Conservation (phyloP, 1,140 invertebrate genomes). For the Ips typographus region DNA sequence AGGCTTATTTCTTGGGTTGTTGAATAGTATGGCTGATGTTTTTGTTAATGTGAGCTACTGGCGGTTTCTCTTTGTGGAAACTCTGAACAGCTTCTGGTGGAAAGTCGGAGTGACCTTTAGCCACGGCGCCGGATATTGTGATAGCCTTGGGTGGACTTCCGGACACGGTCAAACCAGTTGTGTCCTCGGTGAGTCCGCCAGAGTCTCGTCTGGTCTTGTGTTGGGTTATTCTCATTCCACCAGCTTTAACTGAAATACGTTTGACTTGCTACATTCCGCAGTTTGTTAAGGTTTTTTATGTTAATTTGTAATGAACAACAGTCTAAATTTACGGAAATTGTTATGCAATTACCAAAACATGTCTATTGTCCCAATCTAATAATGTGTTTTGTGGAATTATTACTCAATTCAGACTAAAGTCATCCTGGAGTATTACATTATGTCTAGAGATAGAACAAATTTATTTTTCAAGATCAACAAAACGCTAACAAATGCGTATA, state of each 20-base stretch:
- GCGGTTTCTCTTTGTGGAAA: constrained; percentile 75
- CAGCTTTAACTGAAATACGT: constrained; percentile 75
- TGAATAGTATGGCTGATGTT: constrained; percentile 68
- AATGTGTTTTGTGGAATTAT: no score
- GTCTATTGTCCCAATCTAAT: no score
- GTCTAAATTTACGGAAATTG: no score
- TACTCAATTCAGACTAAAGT: no score
- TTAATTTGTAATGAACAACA: neutral
- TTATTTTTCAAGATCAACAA: no score
- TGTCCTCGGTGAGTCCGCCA: constrained; percentile 49
- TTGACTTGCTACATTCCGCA: neutral
- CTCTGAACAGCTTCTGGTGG: constrained; percentile 83
- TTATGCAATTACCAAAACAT: no score
- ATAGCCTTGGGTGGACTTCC: constrained; percentile 71
- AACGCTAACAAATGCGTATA: no score
- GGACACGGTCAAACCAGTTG: constrained; percentile 54
- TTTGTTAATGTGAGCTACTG: constrained; percentile 60
- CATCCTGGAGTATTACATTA: no score
- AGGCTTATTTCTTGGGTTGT: constrained; percentile 73
- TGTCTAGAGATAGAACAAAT: no score
- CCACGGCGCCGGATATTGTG: constrained; percentile 76
- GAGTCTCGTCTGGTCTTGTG: constrained; percentile 68
- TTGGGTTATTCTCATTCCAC: constrained; percentile 89
- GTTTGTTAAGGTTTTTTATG: constrained; percentile 3
- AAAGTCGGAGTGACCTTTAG: constrained; percentile 82